A percentile compares a stretch with the other conserved stretches of the same genome.
phyloP scores from a whole-genome alignment of 37 sponge, comb jelly and placozoan species.

The Crambe crambe region DNA sequence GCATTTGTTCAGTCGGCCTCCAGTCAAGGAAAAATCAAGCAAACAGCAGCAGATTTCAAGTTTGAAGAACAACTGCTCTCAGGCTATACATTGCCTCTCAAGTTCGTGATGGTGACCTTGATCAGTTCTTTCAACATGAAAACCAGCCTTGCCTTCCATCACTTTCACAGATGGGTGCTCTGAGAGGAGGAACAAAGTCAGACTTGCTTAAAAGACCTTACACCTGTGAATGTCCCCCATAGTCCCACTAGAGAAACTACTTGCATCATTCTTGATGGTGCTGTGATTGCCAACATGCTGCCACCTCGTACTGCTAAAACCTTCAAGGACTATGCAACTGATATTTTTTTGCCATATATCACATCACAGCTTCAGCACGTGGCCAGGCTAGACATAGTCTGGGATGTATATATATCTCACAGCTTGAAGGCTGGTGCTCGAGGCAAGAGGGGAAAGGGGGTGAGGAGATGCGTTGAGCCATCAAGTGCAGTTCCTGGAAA shows the following conservation, averaged over 20 bases:
- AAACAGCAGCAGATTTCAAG: not conserved
- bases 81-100: conserved; percentile 26
- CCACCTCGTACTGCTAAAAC: conserved; percentile 26
- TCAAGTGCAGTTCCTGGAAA: conserved; percentile 15
- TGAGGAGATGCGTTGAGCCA: conserved; percentile 30
- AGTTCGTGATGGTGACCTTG: conserved; percentile 24
- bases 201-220: not conserved
- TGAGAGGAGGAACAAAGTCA: conserved; percentile 3
- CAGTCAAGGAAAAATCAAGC: not conserved
- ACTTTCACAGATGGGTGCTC: not conserved
- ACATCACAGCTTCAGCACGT: conserved; percentile 20
- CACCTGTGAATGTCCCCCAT: not conserved
- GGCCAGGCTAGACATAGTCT: conserved; percentile 25
- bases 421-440: conserved; percentile 20
- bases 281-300: conserved; percentile 42
- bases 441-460: conserved; percentile 41
- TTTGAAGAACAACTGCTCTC: conserved; percentile 8
- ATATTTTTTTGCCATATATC: conserved; percentile 35
- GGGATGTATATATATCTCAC: conserved; percentile 19
- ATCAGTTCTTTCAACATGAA: conserved; percentile 25
- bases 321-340: conserved; percentile 14
- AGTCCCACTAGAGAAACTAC: too few species aligned
- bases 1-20: not conserved
- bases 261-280: conserved; percentile 38
- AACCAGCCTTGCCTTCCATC: conserved; percentile 41